Base-by-base conservation (phyloP, 2,888 invertebrate species). In the Cheilosia vulpina region DNA sequence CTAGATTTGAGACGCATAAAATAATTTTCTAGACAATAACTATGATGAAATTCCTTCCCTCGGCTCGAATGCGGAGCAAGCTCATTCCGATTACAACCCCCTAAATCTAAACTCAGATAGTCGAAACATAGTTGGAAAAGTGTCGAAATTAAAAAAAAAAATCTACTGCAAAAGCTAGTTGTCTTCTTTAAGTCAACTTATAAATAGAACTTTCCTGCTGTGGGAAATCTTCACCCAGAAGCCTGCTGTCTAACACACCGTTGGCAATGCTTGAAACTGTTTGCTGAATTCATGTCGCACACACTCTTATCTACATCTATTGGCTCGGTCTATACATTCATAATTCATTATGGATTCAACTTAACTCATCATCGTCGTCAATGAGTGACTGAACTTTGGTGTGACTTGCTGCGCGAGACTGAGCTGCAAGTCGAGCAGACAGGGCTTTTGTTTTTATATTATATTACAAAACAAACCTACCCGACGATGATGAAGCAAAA, bases 311-410 rank as follows among this genome's bases (percentile, higher is more conserved):
- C 80, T 85, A 53, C 80, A 85, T 80, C 80, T 58, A 76, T 71
- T 47, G 47, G 24, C 38, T 38, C 13, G 13, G 13, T 38, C 38
- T 38, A 34, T 34, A 0, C 21, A 17, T 4, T 15, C 7, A 47
- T 17, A 47, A 62, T 71, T 72, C 80, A 68, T 80, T 68, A 72
- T 76, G 65, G 47, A 76, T 76, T 76, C 76, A 72, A 43, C 76
- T 76, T 62, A 65, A 60, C 34, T 60, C 80, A 76, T 66, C 60
- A 66, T 76, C 43, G 52, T 58, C 27, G 71, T 66, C 76, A 50
- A 81, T 76, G 84, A 85, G 80, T 85, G 80, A 81, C 60, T 85
- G 84, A 85, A 85, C 84, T 80, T 72, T 76, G 50, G 7, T 57
- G 38, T 63, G 71, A 72, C 69, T 11, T 15, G 24, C 21, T 17